Evolutionary conservation across 2,113 vertebrate genomes (phyloP).

Genomic region (Hystrix brachyura): DNA sequence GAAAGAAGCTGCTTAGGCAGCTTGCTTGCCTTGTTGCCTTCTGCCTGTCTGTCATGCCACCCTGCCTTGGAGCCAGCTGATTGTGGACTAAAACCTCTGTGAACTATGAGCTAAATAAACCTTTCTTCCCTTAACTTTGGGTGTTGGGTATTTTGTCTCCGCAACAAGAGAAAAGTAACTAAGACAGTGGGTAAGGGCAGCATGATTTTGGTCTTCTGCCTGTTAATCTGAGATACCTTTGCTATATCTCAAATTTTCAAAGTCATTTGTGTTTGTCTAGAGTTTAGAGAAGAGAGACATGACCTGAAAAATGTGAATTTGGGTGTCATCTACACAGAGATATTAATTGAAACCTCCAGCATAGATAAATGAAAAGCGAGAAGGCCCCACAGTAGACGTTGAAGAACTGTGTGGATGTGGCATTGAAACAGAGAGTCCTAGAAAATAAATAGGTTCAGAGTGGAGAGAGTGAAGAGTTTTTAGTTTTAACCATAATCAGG

Average conservation of each 20-base stretch:
- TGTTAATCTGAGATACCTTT: background rate
- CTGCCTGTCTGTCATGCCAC: no score
- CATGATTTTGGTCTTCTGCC: background rate
- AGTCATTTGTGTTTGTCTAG: background rate
- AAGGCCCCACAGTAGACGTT: background rate
- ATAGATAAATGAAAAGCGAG: background rate
- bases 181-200: background rate
- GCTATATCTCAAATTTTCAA: background rate
- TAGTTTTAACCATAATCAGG: background rate
- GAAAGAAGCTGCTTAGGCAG: no score
- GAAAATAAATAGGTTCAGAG: background rate
- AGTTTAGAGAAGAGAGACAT: background rate
- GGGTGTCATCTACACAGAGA: background rate
- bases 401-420: background rate
- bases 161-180: no score
- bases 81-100: no score
- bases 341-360: background rate
- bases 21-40: no score
- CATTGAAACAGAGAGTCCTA: background rate
- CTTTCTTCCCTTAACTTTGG: no score
- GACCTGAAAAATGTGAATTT: slow-evolving; percentile 7
- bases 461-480: background rate
- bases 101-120: no score
- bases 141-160: no score
- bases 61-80: no score